phyloP scores from a whole-genome alignment of 2,113 vertebrate species.

The Solea senegalensis region DNA sequence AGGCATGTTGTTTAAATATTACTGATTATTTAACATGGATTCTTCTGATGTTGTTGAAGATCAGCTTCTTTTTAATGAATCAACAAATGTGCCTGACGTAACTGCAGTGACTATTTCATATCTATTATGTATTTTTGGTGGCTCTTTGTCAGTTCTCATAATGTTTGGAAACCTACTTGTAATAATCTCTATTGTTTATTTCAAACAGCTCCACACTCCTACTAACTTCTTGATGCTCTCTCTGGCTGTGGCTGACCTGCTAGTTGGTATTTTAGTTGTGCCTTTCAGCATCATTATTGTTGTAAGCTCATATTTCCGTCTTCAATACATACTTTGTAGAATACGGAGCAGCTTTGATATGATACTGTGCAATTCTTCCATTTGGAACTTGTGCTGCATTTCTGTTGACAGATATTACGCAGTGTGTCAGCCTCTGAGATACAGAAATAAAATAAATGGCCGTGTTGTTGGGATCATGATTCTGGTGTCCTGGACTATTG shows the following conservation, averaged over 20 bases:
- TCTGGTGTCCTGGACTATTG: slow-evolving; percentile 79
- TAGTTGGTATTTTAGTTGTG: background rate
- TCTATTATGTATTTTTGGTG: background rate
- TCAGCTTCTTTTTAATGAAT: background rate
- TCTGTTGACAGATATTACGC: slow-evolving; percentile 29
- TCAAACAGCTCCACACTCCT: slow-evolving; percentile 15
- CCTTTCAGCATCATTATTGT: background rate
- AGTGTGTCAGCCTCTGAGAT: slow-evolving; percentile 12
- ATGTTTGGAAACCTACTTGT: slow-evolving; percentile 27
- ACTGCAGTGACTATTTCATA: background rate
- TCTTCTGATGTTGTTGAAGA: background rate
- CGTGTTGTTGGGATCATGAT: slow-evolving; percentile 78
- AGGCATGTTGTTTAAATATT: too few relatives aligned
- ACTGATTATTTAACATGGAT: background rate
- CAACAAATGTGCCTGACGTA: background rate
- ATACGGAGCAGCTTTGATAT: background rate
- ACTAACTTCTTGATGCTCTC: slow-evolving; percentile 2
- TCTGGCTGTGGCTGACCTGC: slow-evolving; percentile 11
- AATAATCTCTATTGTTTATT: slow-evolving; percentile 19
- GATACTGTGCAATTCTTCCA: background rate
- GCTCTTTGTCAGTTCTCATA: background rate
- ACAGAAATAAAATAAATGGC: slow-evolving; percentile 3
- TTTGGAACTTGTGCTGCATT: slow-evolving; percentile 21
- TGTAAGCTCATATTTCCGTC: background rate
- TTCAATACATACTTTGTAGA: background rate